Evolutionary conservation across 2,888 invertebrate species (phyloP), one percentile per base, ranked within the genome.

Genomic region (Carcina quercana): DNA sequence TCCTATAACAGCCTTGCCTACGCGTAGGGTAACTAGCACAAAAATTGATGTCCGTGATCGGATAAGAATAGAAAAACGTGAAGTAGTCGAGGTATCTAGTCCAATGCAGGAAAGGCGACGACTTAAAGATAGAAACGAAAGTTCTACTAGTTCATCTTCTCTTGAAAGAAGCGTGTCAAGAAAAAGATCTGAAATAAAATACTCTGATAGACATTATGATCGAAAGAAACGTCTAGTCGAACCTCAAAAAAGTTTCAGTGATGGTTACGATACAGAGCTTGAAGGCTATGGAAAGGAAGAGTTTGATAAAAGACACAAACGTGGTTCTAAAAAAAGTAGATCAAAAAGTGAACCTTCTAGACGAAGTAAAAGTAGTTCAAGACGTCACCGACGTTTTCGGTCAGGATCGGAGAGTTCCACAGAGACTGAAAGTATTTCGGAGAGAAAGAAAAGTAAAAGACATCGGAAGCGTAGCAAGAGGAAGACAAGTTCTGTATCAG

Each of bases 51-150:
- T 85, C 22, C 66, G 69, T 27, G 84, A 85, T 46, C 66, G 72
- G 58, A 83, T 85, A 41, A 69, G 75, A 50, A 85, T 85, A 45
- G 83, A 85, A 63, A 84, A 83, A 54, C 60, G 79, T 37, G 85
- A 85, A 57, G 65, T 85, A 26, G 72, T 85, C 27, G 85, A 85
- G 55, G 45, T 84, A 20, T 75, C 83, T 21, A 84, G 82, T 42
- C 84, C 84, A 25, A 38, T 61, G 15, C 53, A 55, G 37, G 75
- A 75, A 30, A 67, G 67, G 32, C 59, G 68, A 33, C 56, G 53
- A 25, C 41, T 60, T 17, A 69, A 48, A 56, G 48, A 59, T 32
- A 67, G 50, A 46, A 52, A 53, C 25, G 54, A 67, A 30, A 65
- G 64, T 33, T 78, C 76, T 41, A 76, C 71, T 12, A 78, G 80